Base-by-base conservation (phyloP, 2,888 invertebrate species). In the Octodonta nipae region DNA sequence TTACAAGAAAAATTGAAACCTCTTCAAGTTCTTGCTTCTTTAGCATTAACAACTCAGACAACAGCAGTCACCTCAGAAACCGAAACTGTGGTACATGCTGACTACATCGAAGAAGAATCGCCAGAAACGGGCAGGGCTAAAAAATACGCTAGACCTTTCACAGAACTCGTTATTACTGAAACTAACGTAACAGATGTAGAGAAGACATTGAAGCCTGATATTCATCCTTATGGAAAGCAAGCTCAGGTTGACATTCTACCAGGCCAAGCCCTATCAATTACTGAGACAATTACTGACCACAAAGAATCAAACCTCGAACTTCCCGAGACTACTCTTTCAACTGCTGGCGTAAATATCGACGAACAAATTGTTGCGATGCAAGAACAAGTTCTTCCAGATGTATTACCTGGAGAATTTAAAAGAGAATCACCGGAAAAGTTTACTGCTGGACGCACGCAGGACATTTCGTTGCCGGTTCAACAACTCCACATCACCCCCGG, bases 251-350 rank as follows among this genome's bases (percentile, higher is more conserved):
- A 60, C 33, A 68, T 68, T 56, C 65, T 60, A 52, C 71, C 66
- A 59, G 71, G 59, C 50, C 69, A 75, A 61, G 60, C 73, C 44
- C 38, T 81, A 34, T 68, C 70, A 42, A 59, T 80, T 11, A 75
- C 70, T 6, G 73, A 76, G 61, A 51, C 70, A 3, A 44, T 70
- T 28, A 52, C 66, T 3, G 58, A 60, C 37, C 61, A 71, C 28
- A 67, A 57, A 52, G 73, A 73, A 64, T 56, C 61, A 56, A 61
- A 50, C 37, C 56, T 71, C 15, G 56, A 52, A 12, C 47, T 54
- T 38, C 50, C 62, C 42, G 48, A 47, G 34, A 61, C 64, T n/a
- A 51, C 57, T 31, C 52, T 60, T 41, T 63, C 61, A 22, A 67
- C 59, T 47, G 79, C 78, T 13, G 65, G 60, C 34, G 35, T 69